Evolutionary conservation across 2,888 invertebrate genomes (phyloP), one percentile per base, ranked within the genome.

Genomic region (Isoperla grammatica): DNA sequence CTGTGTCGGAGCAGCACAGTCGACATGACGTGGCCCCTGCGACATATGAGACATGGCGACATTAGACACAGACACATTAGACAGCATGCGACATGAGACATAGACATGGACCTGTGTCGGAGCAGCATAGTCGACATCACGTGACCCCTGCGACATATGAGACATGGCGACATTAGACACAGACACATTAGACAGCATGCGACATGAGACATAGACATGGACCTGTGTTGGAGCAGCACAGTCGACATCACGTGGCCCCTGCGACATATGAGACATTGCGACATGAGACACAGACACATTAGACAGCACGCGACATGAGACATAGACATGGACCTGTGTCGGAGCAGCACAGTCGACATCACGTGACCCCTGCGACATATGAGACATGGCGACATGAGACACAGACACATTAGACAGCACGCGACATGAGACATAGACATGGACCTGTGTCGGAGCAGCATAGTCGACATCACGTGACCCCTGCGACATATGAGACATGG

Each of bases 131-230:
- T 64, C 64, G 55, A 62, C 62, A 59, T 57, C 60, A 61, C 60
- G 62, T 64, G 43, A 68, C 57, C 53, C 56, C 69, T 54, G 64
- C 68, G 65, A 63, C 69, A 73, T 5, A 40, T n/a, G 9, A 55
- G n/a, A 50, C 22, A 23, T 22, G 5, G 22, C 29, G 39, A n/a
- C n/a, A n/a, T n/a, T n/a, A n/a, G n/a, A n/a, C n/a, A n/a, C n/a
- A n/a, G n/a, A n/a, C n/a, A n/a, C n/a, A n/a, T n/a, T n/a, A n/a
- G n/a, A n/a, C n/a, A n/a, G n/a, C n/a, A n/a, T n/a, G n/a, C n/a
- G n/a, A n/a, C n/a, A n/a, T n/a, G n/a, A n/a, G n/a, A n/a, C 61
- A 67, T 13, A 63, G 73, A 70, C 1, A 74, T 71, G 67, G 73
- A 73, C 60, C 62, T 68, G 37, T 62, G 67, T 62, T 57, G 67